Base-by-base conservation (phyloP, 1,140 invertebrate species). In the Drosophila ananassae region DNA sequence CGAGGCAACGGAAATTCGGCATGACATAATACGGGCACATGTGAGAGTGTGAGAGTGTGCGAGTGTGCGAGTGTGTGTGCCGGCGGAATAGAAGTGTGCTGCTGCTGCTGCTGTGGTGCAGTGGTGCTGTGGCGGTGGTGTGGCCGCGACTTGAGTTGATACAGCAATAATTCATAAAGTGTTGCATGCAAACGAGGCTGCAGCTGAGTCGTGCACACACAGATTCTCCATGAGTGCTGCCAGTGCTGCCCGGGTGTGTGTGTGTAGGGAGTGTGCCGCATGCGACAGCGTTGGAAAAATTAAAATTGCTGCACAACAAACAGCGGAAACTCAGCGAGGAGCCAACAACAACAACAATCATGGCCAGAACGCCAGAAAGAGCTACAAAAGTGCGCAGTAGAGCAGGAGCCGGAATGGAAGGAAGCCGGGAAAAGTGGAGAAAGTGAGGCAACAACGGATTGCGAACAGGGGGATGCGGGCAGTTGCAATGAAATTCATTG, bases 151-250 rank as follows among this genome's bases (percentile, higher is more conserved):
- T 89, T 89, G 84, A 89, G 84, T 89, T 89, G 76, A 87, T 90
- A 85, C 87, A 90, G 87, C 87, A 90, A 90, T 90, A 90, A 90
- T 90, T 90, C 82, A 90, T 90, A 90, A 90, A 90, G 82, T 90
- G 87, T 90, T 90, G 87, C 87, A 90, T 90, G 87, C 87, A 90
- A 85, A 87, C 87, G 73, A 90, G 79, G 78, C 87, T 90, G 71
- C 85, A 85, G 85, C 81, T 90, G 84, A 84, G 77, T 44, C 66
- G 53, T 52, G 69, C 56, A 72, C 69, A 61, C 50, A 66, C 56
- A 79, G 54, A 69, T 50, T 66, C 56, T 24, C 48, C 41, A 21
- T 6, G 13, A 44, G 32, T 34, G 25, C 21, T 51, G 44, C 44
- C 34, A 37, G 10, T 3, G 12, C 34, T 32, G 28, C 22, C 30